Percentiles rank a stretch among this genome's conserved stretches.
phyloP scores from a whole-genome alignment of 2,797 vertebrate species.

The Eremophila alpestris region DNA sequence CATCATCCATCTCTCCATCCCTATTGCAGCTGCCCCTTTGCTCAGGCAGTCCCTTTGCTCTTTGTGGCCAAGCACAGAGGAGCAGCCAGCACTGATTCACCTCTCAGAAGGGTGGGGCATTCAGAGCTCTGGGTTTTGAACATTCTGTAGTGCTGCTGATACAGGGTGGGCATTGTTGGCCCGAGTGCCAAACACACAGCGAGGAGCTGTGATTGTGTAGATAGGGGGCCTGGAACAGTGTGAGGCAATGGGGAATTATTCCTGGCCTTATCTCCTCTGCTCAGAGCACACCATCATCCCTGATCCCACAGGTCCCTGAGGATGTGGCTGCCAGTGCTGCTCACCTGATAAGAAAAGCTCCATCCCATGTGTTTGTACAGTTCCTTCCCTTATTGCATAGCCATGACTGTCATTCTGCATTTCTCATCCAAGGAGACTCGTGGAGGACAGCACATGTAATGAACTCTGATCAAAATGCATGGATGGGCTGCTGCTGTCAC shows the following conservation, averaged over 20 bases:
- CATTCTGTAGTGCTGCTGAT: neutral
- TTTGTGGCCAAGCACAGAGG: neutral
- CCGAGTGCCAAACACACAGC: neutral
- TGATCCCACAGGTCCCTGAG: neutral
- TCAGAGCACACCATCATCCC: neutral
- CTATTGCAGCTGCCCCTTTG: neutral
- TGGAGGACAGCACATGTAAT: neutral
- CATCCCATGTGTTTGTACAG: neutral
- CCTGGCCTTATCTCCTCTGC: constrained; percentile 64
- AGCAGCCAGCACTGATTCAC: accelerated
- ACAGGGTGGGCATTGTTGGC: neutral
- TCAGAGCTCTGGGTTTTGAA: neutral
- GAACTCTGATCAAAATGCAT: neutral
- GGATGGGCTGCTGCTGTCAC: neutral
- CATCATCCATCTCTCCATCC: neutral
- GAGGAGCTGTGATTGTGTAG: constrained; percentile 65
- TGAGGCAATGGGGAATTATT: constrained; percentile 48
- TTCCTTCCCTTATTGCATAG: neutral
- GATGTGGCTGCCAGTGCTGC: neutral
- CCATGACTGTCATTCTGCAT: neutral
- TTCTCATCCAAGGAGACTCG: neutral
- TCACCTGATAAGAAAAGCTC: constrained; percentile 53
- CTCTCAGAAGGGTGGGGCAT: neutral
- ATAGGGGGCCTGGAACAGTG: constrained; percentile 50
- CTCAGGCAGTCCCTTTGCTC: neutral